phyloP scores from a whole-genome alignment of 2,888 invertebrate genomes.

The Harmothoe impar region DNA sequence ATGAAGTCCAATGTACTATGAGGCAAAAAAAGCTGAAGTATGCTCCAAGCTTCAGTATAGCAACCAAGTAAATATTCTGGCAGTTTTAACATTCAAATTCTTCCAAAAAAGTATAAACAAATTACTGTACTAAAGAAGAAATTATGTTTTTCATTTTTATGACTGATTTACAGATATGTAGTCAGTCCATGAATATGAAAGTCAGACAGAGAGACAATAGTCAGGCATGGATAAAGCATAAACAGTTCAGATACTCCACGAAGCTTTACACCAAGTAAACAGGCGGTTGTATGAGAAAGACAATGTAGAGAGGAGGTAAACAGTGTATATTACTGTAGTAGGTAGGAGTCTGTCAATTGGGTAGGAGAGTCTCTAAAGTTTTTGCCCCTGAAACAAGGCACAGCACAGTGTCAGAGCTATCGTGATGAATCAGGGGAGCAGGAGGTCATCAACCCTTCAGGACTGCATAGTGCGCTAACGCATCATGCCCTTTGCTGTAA shows the following conservation, averaged over 20 bases:
- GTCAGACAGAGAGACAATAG: background rate
- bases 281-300: background rate
- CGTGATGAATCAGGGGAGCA: background rate
- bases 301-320: background rate
- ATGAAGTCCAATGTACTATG: no score
- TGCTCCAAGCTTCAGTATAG: no score
- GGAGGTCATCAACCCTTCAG: background rate
- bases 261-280: background rate
- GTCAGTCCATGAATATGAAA: background rate
- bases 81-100: no score
- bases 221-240: no score
- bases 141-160: no score
- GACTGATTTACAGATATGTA: background rate
- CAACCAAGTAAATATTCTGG: no score
- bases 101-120: no score
- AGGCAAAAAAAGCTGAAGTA: no score
- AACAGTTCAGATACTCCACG: background rate
- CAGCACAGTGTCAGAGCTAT: background rate
- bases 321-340: background rate
- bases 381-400: slow-evolving; percentile 42
- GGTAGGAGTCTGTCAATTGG: slow-evolving; percentile 34
- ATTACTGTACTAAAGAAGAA: no score
- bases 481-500: no score
- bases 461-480: no score
- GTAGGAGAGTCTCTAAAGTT: background rate